Evolutionary conservation across 2,797 vertebrate genomes (phyloP).

Genomic region (Betta splendens): DNA sequence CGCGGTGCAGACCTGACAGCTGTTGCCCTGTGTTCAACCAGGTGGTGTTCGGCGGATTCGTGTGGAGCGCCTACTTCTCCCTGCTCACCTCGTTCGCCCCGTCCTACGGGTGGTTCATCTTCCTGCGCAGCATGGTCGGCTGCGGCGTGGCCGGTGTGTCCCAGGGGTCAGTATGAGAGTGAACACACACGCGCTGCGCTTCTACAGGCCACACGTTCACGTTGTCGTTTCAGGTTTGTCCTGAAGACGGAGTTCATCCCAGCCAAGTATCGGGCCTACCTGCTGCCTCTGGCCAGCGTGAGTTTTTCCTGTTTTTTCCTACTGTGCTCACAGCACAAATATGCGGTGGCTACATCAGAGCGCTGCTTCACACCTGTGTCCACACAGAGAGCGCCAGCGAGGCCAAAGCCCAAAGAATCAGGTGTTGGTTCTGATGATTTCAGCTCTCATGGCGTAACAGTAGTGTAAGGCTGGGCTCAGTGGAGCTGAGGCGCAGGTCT

Average conservation of each 20-base stretch:
- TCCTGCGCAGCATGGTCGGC: slow-evolving; percentile 92
- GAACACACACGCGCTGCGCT: background rate
- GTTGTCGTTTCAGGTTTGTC: slow-evolving; percentile 82
- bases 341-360: no score
- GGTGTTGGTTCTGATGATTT: no score
- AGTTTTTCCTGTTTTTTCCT: slow-evolving; percentile 61
- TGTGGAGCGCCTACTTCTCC: slow-evolving; percentile 94
- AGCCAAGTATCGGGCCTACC: slow-evolving; percentile 84
- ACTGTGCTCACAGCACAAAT: no score
- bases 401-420: no score
- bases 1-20: no score
- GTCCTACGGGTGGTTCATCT: slow-evolving; percentile 92
- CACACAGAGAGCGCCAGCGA: no score
- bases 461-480: no score
- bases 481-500: no score
- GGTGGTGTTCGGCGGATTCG: slow-evolving; percentile 89
- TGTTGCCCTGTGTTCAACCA: no score
- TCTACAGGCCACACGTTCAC: background rate
- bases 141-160: slow-evolving; percentile 90
- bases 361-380: no score
- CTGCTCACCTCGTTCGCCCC: slow-evolving; percentile 92
- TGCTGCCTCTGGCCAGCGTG: slow-evolving; percentile 91
- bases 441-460: no score
- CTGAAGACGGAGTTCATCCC: slow-evolving; percentile 96
- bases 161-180: slow-evolving; percentile 84